Base-by-base conservation (phyloP, 2,797 vertebrate genomes). In the Falco cherrug region DNA sequence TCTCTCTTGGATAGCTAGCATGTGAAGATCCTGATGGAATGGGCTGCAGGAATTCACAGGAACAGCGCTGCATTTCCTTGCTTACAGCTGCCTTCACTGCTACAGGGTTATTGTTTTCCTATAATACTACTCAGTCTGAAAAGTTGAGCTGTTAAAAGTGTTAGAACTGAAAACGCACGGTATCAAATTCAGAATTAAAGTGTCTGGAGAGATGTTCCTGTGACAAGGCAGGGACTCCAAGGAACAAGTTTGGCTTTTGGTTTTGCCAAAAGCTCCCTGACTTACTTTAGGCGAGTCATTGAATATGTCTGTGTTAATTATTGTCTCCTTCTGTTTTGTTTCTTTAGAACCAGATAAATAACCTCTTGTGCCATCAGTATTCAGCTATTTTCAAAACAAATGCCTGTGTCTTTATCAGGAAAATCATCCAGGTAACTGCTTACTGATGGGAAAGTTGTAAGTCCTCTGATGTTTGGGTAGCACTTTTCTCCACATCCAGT, bases 1-100 rank as follows among this genome's bases (percentile, higher is more conserved):
- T 96, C 67, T 68, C 24, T 97, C 94, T 95, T 86, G 95, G 96
- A 96, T 59, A 97, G 92, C 77, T 69, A 92, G 45, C 19, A 3
- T n/a, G 74, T 59, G 94, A 86, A 90, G 79, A 90, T 50, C 61
- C 76, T 84, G 74, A 82, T 77, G 92, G 87, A 93, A 92, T 0
- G 28, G 92, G 90, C 75, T 90, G 10, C 59, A 91, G 92, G 90
- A 93, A 96, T 95, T 90, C 84, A 77, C 65, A 95, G 70, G 91
- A 51, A 33, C 79, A 97, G 92, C 75, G 68, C 60, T 87, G n/a
- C 45, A 63, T 73, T 93, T 92, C 81, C 91, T 82, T 81, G 94
- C 89, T 96, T 87, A 84, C 69, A 94, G 95, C 93, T 76, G 79
- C 93, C 87, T 85, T 92, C 80, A 82, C 57, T 67, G 65, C 79